A percentile compares a stretch with the other conserved stretches of the same genome.
Evolutionary conservation across 2,113 vertebrate genomes (phyloP).

Genomic region (Cranoglanis bouderius): DNA sequence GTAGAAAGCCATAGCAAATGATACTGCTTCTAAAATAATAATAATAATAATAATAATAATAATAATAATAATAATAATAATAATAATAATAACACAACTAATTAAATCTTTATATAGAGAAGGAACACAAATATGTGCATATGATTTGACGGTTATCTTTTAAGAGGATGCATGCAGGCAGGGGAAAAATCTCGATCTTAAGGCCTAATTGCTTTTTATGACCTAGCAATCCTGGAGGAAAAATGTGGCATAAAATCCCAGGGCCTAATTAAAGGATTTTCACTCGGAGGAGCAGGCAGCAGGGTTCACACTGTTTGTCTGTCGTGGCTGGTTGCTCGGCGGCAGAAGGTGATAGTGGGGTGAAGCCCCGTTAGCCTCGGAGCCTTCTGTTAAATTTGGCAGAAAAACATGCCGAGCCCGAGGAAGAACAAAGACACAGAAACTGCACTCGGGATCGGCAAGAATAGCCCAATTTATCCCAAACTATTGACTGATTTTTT

Average conservation of each 20-base stretch:
- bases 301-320: slow-evolving; percentile 88
- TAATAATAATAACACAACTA: too few species aligned
- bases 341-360: slow-evolving; percentile 90
- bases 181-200: slow-evolving; percentile 32
- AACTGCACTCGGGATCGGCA: slow-evolving; percentile 70
- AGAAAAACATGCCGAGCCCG: slow-evolving; percentile 80
- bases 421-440: slow-evolving; percentile 76
- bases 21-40: too few species aligned
- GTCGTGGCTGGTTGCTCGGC: slow-evolving; percentile 84
- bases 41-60: too few species aligned
- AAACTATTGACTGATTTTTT: slow-evolving; percentile 81
- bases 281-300: slow-evolving; percentile 86
- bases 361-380: slow-evolving; percentile 85
- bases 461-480: slow-evolving; percentile 84
- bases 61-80: too few species aligned
- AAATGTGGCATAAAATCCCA: slow-evolving; percentile 75
- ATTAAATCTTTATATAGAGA: background rate
- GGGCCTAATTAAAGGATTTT: slow-evolving; percentile 84
- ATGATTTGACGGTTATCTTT: slow-evolving; percentile 18
- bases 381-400: slow-evolving; percentile 99
- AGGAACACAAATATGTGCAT: slow-evolving; percentile 2
- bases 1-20: too few species aligned
- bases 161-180: slow-evolving; percentile 9
- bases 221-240: slow-evolving; percentile 77
- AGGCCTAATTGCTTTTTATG: slow-evolving; percentile 78